Evolutionary conservation across 2,888 invertebrate species (phyloP), one percentile per base, ranked within the genome.

Genomic region (Philereme vetulata): DNA sequence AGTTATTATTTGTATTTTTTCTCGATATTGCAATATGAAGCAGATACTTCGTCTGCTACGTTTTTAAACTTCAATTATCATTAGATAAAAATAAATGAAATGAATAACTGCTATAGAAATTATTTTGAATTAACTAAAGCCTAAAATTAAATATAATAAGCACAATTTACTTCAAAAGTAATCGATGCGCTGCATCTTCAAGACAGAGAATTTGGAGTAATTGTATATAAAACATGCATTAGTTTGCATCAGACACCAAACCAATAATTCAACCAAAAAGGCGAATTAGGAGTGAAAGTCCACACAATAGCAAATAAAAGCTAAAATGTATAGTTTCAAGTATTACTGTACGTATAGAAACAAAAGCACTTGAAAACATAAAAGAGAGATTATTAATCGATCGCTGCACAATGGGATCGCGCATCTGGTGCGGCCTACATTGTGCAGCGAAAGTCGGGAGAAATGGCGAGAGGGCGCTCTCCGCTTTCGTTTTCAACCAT

Each of bases 381-480:
- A 76, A 72, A 72, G 72, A 75, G 72, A 74, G 66, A 68, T 58
- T 71, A 74, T 76, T 77, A 68, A 74, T 67, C 67, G 72, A 74
- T 77, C 70, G 75, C 74, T 80, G n/a, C 85, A 90, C 90, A 89
- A 90, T 88, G 80, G 85, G 81, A 76, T 77, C 82, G 78, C 80
- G 85, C 86, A 90, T 88, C 87, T 89, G 85, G 84, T 79, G 84
- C 82, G 91, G 80, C 90, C 89, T 81, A 90, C 88, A 87, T 90
- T 72, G 77, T 76, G 81, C 85, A 90, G 91, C 91, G 92, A 92
- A 91, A 91, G 92, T 91, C 87, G 72, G 88, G 91, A 90, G 91
- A 91, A 92, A 91, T 89, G 91, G 90, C 90, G 89, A 90, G 89
- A 89, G 88, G 89, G 90, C 88, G 85, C 89, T 88, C 88, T 86